These are phyloP conservation scores for Thalassophryne amazonica DNA, from an alignment of 2,797 vertebrate genomes.

Conservation along the genomic window DNA sequence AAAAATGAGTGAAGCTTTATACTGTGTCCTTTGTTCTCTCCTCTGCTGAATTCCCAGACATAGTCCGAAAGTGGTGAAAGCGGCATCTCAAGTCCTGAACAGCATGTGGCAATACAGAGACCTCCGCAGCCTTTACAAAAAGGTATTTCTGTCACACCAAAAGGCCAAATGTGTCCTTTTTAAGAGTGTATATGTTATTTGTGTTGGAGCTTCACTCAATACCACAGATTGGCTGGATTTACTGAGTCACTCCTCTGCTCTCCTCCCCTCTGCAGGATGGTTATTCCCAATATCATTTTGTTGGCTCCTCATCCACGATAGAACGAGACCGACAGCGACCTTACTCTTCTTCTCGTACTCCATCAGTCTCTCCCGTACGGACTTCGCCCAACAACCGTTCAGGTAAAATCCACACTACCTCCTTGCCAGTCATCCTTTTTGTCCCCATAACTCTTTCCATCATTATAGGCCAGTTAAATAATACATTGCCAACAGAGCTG, in stretches of 20 bases:
- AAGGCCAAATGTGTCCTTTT: not conserved
- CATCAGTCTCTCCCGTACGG: constrained; percentile 96
- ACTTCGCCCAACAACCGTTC: constrained; percentile 98
- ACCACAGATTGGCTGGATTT: not conserved
- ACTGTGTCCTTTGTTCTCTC: constrained; percentile 31
- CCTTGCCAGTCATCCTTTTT: no score
- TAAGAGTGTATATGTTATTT: not conserved
- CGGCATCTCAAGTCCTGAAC: constrained; percentile 97
- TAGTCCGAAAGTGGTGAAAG: constrained; percentile 98
- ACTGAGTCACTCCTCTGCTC: not conserved
- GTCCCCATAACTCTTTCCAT: constrained; percentile 28
- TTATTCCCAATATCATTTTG: constrained; percentile 98
- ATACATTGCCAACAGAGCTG: not conserved
- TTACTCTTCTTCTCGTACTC: constrained; percentile 97
- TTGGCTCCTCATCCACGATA: constrained; percentile 97
- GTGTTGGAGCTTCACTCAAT: not conserved
- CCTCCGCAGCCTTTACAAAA: constrained; percentile 98
- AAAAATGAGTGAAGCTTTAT: constrained; percentile 54
- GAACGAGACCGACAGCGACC: constrained; percentile 96
- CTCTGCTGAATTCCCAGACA: constrained; percentile 84
- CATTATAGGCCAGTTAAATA: constrained; percentile 24
- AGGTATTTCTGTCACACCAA: constrained; percentile 76
- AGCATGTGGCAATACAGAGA: constrained; percentile 99
- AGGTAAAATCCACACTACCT: no score
- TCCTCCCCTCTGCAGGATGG: constrained; percentile 82